Evolutionary conservation across 2,888 invertebrate species (phyloP), one percentile per base, ranked within the genome.

Genomic region (Drosophila subquinaria): DNA sequence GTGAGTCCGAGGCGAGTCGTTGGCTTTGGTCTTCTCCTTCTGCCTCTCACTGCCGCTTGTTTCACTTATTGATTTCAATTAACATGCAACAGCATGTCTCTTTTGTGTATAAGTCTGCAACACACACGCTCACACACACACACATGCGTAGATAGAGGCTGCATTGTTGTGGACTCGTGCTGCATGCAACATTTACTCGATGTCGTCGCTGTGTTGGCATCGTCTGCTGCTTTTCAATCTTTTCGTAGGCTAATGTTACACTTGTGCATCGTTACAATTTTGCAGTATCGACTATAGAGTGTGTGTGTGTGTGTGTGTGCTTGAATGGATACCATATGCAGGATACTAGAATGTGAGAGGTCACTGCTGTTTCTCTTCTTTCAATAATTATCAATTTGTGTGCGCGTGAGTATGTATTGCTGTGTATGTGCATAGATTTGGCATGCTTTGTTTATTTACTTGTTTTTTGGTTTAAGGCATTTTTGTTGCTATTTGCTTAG

Each of bases 81-180:
- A 88, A 88, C 90, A 88, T 88, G 90, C 88, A 88, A 87, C 90
- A 89, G 86, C 88, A 90, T 88, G 87, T 90, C 86, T 86, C 82
- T 81, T 77, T 80, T 77, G 74, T 73, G 69, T 74, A 67, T 72
- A 67, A 72, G 69, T 59, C 67, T 48, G 27, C 65, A 69, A 69
- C 30, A 52, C 64, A 61, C 40, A 55, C 27, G 17, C 38, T 17
- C 30, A 10, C 20, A 65, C 52, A 55, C 33, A 60, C 33, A 13
- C 36, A 52, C 38, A 11, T 43, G 48, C 45, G 42, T 35, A 52
- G 43, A 62, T 48, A 42, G 42, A 51, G 43, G 48, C 59, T 69
- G 79, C 69, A 59, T 50, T 56, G 69, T 65, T 74, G 75, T 65
- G 30, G 47, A 43, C 55, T 63, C 63, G 43, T 52, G 69, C 61